Percentiles rank a stretch among this genome's conserved stretches.
These are phyloP conservation scores for Oreochromis niloticus DNA, from an alignment of 2,113 vertebrate species.

Conservation along the genomic window DNA sequence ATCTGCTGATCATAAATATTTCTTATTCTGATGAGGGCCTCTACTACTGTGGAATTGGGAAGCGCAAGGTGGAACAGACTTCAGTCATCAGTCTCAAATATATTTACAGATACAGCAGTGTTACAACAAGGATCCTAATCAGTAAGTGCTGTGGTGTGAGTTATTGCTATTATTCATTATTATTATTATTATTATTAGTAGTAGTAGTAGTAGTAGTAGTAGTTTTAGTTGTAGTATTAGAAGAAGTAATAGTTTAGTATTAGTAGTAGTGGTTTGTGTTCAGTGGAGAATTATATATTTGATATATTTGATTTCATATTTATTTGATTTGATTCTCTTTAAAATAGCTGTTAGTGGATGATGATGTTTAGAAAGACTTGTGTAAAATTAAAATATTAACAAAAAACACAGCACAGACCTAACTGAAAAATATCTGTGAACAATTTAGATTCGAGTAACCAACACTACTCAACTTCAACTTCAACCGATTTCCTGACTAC, in stretches of 20 bases:
- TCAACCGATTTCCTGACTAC: too few relatives aligned
- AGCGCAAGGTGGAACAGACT: accelerated
- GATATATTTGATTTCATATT: too few relatives aligned
- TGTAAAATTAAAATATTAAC: neutral
- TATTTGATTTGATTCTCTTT: neutral
- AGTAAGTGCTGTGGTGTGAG: slow-evolving; percentile 5
- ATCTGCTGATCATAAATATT: neutral
- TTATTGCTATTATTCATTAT: neutral
- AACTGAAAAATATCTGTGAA: neutral
- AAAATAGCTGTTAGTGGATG: neutral
- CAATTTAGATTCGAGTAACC: neutral
- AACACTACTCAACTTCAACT: neutral
- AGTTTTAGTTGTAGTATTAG: neutral
- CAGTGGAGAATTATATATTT: neutral
- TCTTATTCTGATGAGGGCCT: neutral
- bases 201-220: too few relatives aligned
- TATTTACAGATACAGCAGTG: neutral
- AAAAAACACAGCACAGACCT: neutral
- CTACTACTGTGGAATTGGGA: neutral
- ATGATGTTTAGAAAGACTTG: neutral
- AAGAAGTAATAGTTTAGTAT: neutral
- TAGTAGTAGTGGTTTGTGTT: neutral
- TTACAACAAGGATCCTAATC: neutral
- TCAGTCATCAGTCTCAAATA: accelerated
- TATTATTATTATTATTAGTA: neutral